A percentile compares a stretch with the other conserved stretches of the same genome.
These are phyloP conservation scores for Astropecten irregularis DNA, from an alignment of 53 echinoderm and acorn worm genomes.

Conservation along the genomic window DNA sequence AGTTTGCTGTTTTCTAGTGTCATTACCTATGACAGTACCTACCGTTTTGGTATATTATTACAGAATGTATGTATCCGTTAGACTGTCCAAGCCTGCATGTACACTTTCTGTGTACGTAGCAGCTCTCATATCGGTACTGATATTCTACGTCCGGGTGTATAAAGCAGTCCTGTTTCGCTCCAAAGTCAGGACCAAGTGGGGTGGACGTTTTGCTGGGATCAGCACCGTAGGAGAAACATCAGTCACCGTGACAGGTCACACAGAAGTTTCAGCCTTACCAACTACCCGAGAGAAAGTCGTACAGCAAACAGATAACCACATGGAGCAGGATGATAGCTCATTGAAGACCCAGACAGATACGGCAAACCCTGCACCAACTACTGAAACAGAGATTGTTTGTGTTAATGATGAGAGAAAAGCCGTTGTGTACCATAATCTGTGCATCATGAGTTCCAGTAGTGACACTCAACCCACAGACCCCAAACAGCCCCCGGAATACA, in stretches of 20 bases:
- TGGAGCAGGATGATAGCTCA: background rate
- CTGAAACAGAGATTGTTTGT: constrained; percentile 10
- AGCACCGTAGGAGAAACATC: constrained; percentile 19
- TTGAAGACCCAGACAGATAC: background rate
- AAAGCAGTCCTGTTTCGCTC: constrained; percentile 41
- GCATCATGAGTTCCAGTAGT: no score
- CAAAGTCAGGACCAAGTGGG: constrained; percentile 48
- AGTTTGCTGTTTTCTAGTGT: constrained; percentile 10
- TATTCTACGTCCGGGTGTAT: constrained; percentile 32
- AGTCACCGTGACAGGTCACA: constrained; percentile 14
- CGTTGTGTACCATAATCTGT: constrained; percentile 9
- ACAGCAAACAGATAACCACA: background rate
- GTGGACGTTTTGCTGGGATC: constrained; percentile 31
- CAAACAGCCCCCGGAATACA: background rate
- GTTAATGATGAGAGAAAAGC: background rate
- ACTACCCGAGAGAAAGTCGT: background rate
- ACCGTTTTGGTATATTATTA: background rate
- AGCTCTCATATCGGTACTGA: constrained; percentile 10
- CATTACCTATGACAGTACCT: constrained; percentile 28
- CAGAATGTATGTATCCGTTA: background rate
- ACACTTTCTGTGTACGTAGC: background rate
- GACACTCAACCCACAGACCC: background rate
- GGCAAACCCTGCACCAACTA: background rate
- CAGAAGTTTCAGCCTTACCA: constrained; percentile 17
- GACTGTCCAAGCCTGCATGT: background rate